Percentiles rank a stretch among this genome's conserved stretches.
Evolutionary conservation across 2,888 invertebrate species (phyloP).

Genomic region (Orchesellides sinensis): DNA sequence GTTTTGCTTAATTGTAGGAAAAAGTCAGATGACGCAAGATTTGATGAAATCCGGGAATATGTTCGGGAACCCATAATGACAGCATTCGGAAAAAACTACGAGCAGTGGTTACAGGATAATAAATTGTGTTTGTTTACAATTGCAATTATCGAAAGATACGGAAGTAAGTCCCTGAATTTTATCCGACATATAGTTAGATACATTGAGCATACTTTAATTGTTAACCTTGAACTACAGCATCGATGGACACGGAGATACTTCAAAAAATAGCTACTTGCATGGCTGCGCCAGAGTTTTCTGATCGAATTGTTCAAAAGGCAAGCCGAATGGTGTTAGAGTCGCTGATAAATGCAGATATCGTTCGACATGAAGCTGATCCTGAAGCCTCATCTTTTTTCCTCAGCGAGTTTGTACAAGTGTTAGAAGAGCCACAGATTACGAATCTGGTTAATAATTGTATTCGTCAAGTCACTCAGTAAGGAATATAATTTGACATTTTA

Average conservation of each 20-base stretch:
- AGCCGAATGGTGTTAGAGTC: constrained; percentile 48
- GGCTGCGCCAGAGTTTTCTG: constrained; percentile 27
- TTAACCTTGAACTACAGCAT: not conserved
- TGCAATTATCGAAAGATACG: constrained; percentile 33
- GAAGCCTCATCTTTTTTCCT: constrained; percentile 2
- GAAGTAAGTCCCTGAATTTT: constrained; percentile 12
- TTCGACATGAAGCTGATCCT: constrained; percentile 7
- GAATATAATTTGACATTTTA: no score
- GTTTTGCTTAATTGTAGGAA: constrained; percentile 17
- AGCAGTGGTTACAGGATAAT: constrained; percentile 40
- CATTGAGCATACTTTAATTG: not conserved
- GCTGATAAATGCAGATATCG: constrained; percentile 29
- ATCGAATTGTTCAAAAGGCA: constrained; percentile 34
- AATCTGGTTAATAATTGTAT: not conserved
- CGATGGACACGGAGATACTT: constrained; percentile 5
- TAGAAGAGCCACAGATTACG: not conserved
- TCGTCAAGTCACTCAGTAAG: constrained; percentile 3
- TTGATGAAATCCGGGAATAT: constrained; percentile 42
- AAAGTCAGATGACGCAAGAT: constrained; percentile 38
- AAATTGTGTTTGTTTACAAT: constrained; percentile 45
- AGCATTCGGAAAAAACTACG: constrained; percentile 25
- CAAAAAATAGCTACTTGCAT: constrained; percentile 20
- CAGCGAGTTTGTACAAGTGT: constrained; percentile 13
- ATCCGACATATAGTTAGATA: not conserved
- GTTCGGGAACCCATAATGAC: constrained; percentile 19